phyloP scores from a whole-genome alignment of 2,797 vertebrate species.

The Sebastolobus alascanus region DNA sequence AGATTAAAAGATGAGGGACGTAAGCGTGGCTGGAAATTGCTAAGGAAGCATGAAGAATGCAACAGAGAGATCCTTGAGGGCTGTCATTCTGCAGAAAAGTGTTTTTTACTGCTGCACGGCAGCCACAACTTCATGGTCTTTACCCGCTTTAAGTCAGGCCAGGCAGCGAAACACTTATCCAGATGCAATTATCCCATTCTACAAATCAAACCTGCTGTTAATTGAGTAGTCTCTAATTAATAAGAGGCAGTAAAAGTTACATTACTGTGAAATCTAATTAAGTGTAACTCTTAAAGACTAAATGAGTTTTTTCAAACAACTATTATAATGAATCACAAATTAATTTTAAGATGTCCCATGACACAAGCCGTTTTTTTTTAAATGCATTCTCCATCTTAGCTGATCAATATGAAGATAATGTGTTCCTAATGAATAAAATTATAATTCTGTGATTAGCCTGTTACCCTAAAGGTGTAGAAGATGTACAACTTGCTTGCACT shows the following conservation, averaged over 20 bases:
- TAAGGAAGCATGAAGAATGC: slow-evolving; percentile 38
- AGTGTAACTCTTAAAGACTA: slow-evolving; percentile 67
- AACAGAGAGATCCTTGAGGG: slow-evolving; percentile 28
- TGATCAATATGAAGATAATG: slow-evolving; percentile 50
- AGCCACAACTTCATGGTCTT: slow-evolving; percentile 16
- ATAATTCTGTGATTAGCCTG: slow-evolving; percentile 22
- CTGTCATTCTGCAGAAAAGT: slow-evolving; percentile 26
- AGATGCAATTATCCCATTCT: slow-evolving; percentile 69
- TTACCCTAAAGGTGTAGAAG: slow-evolving; percentile 7
- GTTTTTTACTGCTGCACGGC: slow-evolving; percentile 4
- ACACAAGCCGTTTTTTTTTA: slow-evolving; percentile 61
- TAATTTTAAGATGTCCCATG: slow-evolving; percentile 58
- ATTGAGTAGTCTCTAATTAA: slow-evolving; percentile 87
- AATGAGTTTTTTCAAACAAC: slow-evolving; percentile 69
- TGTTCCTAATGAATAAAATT: slow-evolving; percentile 42
- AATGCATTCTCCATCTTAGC: slow-evolving; percentile 27
- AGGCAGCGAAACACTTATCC: slow-evolving; percentile 53
- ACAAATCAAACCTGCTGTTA: slow-evolving; percentile 75
- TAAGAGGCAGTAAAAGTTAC: slow-evolving; percentile 86
- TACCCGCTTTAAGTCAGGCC: slow-evolving; percentile 47
- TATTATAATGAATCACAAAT: slow-evolving; percentile 68
- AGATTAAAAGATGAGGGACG: slow-evolving; percentile 42
- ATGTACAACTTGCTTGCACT: neutral
- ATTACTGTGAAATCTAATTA: slow-evolving; percentile 80
- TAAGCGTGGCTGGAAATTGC: slow-evolving; percentile 28